A percentile compares a stretch with the other conserved stretches of the same genome.
phyloP scores from a whole-genome alignment of 2,113 vertebrate species.

The Petroica traversi region DNA sequence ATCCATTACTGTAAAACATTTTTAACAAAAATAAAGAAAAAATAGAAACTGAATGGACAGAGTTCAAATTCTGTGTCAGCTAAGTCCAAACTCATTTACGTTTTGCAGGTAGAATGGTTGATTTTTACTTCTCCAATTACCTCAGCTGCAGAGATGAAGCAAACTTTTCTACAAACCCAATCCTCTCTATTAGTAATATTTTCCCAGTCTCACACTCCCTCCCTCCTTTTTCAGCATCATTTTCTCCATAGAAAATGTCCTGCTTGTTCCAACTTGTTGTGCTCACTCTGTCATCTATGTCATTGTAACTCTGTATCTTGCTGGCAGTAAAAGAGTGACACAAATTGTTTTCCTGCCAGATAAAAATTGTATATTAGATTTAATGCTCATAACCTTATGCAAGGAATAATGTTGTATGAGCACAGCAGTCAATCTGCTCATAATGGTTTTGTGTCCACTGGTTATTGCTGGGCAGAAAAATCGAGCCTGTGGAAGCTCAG shows the following conservation, averaged over 20 bases:
- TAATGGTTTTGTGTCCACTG: background rate
- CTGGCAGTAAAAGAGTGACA: conserved; percentile 31
- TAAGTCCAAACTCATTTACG: background rate
- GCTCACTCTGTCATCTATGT: background rate
- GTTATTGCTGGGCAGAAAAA: background rate
- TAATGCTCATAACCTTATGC: conserved; percentile 26
- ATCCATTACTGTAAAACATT: background rate
- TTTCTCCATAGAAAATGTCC: background rate
- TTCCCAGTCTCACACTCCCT: background rate
- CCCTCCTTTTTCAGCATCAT: background rate
- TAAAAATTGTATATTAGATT: conserved; percentile 38
- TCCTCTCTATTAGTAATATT: background rate
- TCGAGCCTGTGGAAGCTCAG: background rate
- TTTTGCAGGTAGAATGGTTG: background rate
- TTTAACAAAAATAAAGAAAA: background rate
- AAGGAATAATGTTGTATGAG: conserved; percentile 6
- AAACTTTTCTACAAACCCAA: background rate
- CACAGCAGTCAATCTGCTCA: conserved; percentile 1
- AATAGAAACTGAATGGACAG: background rate
- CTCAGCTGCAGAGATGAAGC: background rate
- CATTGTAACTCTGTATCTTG: conserved; percentile 18
- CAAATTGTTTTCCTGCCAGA: conserved; percentile 32
- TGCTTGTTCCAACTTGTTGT: background rate
- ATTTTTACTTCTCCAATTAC: background rate
- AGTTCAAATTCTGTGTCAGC: background rate